phyloP scores from a whole-genome alignment of 2,113 vertebrate species.

The Malurus elegans region DNA sequence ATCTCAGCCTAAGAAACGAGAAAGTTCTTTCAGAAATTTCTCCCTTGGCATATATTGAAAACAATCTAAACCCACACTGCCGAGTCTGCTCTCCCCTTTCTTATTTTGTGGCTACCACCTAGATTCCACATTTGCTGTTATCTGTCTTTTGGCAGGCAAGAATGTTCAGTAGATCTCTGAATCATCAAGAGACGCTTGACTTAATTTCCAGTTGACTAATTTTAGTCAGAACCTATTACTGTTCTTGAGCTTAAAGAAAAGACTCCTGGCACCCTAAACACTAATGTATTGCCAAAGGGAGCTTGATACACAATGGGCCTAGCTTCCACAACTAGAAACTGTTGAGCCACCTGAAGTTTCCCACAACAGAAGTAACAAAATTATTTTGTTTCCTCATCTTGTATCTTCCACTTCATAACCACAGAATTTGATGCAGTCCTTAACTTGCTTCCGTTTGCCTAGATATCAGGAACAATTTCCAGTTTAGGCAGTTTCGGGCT shows the following conservation, averaged over 20 bases:
- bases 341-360: background rate
- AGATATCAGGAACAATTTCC: background rate
- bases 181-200: background rate
- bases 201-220: background rate
- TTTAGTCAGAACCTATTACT: background rate
- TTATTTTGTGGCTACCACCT: background rate
- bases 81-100: background rate
- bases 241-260: background rate
- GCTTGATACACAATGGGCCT: background rate
- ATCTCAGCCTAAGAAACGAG: background rate
- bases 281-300: background rate
- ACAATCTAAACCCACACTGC: background rate
- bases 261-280: background rate
- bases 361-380: accelerated
- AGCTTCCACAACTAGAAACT: background rate
- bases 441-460: background rate
- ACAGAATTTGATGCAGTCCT: background rate
- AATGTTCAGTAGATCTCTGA: background rate
- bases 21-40: background rate
- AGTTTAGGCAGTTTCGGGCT: background rate
- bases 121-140: background rate
- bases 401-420: background rate
- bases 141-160: background rate
- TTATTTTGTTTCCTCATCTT: background rate
- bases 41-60: background rate